Evolutionary conservation across 2,797 vertebrate genomes (phyloP), one percentile per base, ranked within the genome.

Genomic region (Hyperoplus immaculatus): DNA sequence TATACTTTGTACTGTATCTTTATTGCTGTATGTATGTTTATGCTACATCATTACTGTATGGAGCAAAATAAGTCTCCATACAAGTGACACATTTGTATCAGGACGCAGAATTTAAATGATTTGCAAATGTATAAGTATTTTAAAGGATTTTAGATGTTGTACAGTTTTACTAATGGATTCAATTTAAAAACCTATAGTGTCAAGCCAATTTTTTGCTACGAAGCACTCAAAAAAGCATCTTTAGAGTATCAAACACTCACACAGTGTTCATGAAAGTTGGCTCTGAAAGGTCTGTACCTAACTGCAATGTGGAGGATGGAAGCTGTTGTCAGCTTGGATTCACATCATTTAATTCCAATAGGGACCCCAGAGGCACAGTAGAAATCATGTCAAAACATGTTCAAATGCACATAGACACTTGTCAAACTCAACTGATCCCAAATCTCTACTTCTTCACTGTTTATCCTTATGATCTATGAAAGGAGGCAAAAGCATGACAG

Each of bases 361-460:
- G 3, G 29, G 29, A 29, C 29, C 29, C 29, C 43, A 45, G 43
- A 45, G 43, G 10, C 43, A 45, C 29, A 29, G 9, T 64, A 16
- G 47, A 55, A 45, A 63, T 70, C 15, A 16, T 39, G 8, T 70
- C 45, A 45, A 53, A 65, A 39, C 41, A 54, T 64, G 18, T 66
- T 29, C 10, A 45, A 45, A 45, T 7, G 43, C 43, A 45, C 29
- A 29, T 29, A 29, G 29, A 29, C 29, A 29, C 29, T 29, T 29
- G 29, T 29, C 29, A 29, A 29, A 29, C 29, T 29, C 29, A 29
- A 29, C 29, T 29, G 29, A 29, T 29, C 29, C 29, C 29, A 29
- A 29, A 29, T 29, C 29, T 29, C 29, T 29, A 66, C 9, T 21
- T 60, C n/a, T 45, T 54, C 39, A 56, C 59, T 21, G 29, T 14